Evolutionary conservation across 2,797 vertebrate species (phyloP), one percentile per base, ranked within the genome.

Genomic region (Takifugu rubripes): DNA sequence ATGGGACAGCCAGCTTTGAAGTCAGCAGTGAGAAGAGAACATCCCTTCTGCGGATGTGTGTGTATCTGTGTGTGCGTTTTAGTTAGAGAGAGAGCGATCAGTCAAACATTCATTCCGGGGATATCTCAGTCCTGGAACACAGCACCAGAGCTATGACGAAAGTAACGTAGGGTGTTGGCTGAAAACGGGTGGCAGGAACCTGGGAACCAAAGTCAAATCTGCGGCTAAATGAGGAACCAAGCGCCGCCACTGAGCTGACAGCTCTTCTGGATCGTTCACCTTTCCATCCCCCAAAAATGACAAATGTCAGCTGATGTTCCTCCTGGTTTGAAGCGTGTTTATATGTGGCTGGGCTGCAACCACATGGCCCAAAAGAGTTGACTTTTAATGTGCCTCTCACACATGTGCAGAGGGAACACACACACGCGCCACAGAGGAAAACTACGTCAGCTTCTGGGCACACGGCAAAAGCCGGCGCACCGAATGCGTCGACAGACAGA

Each of bases 1-100:
- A 52, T 77, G 86, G 81, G 78, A 75, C 77, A 64, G 79, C 68
- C n/a, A 43, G 82, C 86, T 89, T 90, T 89, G 88, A 90, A 87
- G 87, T 88, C 62, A 5, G 0, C 59, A 73, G 61, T 71, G 74
- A 57, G 75, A 69, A 79, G 79, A 54, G 2, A 72, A 59, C 75
- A 52, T 66, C 64, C 58, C 69, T 65, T 15, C 46, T 25, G 48
- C 49, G 63, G 61, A 56, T 59, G 60, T 56, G 61, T 53, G 57
- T 59, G 65, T 59, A 52, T 57, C 66, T 55, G 67, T 52, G 51
- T 55, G 49, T 44, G 56, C 60, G 29, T 49, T 48, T 33, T 50
- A 11, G 33, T 33, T 59, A 33, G 42, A 24, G 66, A 15, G 25
- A 16, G 49, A 27, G 26, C 8, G 48, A 25, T 8, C 42, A 21